Evolutionary conservation across 2,113 vertebrate genomes (phyloP), one percentile per base, ranked within the genome.

Genomic region (Lamprologus lemairii): DNA sequence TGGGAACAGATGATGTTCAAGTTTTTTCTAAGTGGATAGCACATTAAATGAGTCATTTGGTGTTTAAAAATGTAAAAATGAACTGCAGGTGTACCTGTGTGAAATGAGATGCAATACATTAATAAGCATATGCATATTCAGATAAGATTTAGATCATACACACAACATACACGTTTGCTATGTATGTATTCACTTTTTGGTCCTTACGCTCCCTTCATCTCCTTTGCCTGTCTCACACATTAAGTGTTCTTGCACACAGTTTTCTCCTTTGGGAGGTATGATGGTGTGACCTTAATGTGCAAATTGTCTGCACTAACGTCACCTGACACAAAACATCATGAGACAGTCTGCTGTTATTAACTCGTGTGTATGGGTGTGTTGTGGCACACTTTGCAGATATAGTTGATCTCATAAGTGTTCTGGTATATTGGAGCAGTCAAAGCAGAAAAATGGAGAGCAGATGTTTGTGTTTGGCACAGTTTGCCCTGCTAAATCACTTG

Each of bases 221-320:
- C 7, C 5, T 23, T 73, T 47, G 42, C 45, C 5, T 9, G 19
- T 86, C 55, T 73, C 85, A 71, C 85, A 79, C 42, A 63, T 73
- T 8, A n/a, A 78, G 45, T 78, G 73, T 33, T 51, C 45, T 33
- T 78, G 26, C 26, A 11, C 55, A 21, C 33, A 13, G 31, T 49
- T 19, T 60, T 37, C 17, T 71, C 26, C 75, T 83, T 47, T 45
- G 40, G 60, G 26, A 81, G 28, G 26, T 79, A 82, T 53, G 57
- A 88, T 49, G 82, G 80, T 87, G 89, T 45, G 85, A 92, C 42
- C 26, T 83, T 53, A 37, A 85, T 79, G 54, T 88, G 87, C 31
- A 84, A 31, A 42, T 81, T 33, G 23, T 86, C 79, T 65, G 42
- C 68, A 35, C 33, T 78, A 83, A 87, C 79, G 13, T 42, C 31